These are phyloP conservation scores for Apodemus sylvaticus DNA, from an alignment of 2,113 vertebrate species.

Conservation along the genomic window DNA sequence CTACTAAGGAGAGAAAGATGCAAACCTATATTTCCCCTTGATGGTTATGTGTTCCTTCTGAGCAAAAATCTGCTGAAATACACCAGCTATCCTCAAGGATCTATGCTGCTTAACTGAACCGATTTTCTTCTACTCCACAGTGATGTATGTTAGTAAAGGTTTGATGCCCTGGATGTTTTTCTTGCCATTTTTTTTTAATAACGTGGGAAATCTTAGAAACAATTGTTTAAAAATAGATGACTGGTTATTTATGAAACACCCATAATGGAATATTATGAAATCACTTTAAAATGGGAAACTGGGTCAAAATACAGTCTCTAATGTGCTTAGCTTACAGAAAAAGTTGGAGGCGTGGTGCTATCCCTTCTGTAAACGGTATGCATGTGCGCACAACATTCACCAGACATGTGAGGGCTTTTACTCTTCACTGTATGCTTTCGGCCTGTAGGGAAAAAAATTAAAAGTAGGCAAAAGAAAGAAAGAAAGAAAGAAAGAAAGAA, in stretches of 20 bases:
- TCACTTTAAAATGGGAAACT: background rate
- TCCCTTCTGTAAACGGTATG: background rate
- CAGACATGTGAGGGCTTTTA: background rate
- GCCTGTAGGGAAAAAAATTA: conserved; percentile 40
- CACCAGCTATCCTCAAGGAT: conserved; percentile 17
- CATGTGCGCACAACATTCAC: background rate
- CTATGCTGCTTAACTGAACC: background rate
- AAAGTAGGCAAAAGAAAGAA: background rate
- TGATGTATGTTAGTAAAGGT: background rate
- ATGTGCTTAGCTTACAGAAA: background rate
- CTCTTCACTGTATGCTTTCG: conserved; percentile 37
- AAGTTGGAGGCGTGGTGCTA: background rate
- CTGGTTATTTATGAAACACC: background rate
- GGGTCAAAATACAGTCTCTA: background rate
- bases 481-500: background rate
- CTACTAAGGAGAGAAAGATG: background rate
- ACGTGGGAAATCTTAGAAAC: conserved; percentile 25
- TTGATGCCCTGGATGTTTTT: conserved; percentile 42
- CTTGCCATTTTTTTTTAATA: conserved; percentile 37
- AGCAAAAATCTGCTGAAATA: background rate
- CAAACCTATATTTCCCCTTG: background rate
- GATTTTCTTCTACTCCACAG: background rate
- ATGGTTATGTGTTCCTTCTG: background rate
- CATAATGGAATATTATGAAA: background rate
- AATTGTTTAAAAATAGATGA: conserved; percentile 19